Conservation (phyloP, 1,140 invertebrate genomes). For the Monochamus saltuarius region DNA sequence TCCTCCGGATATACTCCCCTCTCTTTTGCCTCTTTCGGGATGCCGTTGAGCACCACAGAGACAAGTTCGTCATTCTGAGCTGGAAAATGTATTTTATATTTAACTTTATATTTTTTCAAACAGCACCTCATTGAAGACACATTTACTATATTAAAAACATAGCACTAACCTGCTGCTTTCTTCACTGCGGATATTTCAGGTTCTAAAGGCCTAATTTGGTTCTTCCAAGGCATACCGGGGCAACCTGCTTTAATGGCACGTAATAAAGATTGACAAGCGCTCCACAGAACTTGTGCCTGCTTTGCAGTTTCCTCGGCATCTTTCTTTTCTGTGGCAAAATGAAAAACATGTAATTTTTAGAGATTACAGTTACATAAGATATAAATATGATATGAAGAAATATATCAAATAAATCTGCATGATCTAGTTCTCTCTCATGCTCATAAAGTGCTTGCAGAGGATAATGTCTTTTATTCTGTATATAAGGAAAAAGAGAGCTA, state of each 20-base stretch:
- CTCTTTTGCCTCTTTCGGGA: conserved; percentile 73
- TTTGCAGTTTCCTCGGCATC: conserved; percentile 73
- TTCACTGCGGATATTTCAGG: conserved; percentile 70
- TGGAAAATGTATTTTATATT: conserved; percentile 16
- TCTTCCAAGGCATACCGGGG: conserved; percentile 56
- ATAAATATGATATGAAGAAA: no score
- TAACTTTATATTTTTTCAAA: no score
- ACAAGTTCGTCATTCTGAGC: conserved; percentile 70
- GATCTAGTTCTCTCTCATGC: no score
- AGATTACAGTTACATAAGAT: no score
- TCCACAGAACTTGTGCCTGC: conserved; percentile 87
- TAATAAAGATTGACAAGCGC: conserved; percentile 83
- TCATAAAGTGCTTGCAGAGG: no score
- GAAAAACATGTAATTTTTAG: no score
- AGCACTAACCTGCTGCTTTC: conserved; percentile 65
- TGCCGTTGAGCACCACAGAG: conserved; percentile 68
- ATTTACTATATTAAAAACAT: no score
- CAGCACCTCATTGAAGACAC: no score
- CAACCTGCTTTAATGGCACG: conserved; percentile 67
- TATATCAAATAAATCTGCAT: no score
- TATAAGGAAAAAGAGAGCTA: no score
- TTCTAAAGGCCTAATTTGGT: conserved; percentile 71
- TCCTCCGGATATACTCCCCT: conserved; percentile 86
- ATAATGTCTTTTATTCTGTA: no score
- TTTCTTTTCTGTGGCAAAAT: conserved; percentile 24